Evolutionary conservation across 2,113 vertebrate species (phyloP), one percentile per base, ranked within the genome.

Genomic region (Sceloporus tristichus): DNA sequence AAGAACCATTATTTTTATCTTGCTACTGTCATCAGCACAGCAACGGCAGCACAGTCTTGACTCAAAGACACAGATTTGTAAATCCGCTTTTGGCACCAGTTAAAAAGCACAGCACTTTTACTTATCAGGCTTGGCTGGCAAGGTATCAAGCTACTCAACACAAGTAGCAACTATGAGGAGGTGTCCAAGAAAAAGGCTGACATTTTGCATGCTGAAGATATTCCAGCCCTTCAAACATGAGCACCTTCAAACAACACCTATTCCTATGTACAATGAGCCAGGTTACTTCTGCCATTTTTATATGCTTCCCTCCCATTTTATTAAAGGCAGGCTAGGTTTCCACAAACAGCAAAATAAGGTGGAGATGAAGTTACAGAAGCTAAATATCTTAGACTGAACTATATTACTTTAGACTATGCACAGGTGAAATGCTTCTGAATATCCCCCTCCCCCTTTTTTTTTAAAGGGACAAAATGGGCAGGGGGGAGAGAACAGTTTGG

Each of bases 21-120:
- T 70, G 56, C 18, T 19, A 5, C 74, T 56, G 62, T 83, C 81
- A 54, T 82, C 74, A 70, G 23, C 34, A 40, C 18, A 79, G 65
- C 25, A 21, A 79, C 16, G 29, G n/a, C 62, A 59, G 14, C 65
- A 2, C 14, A 23, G 8, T 6, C 75, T 70, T 53, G n/a, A 19
- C n/a, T 54, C 73, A 53, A 21, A 18, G 73, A 73, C 11, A 42
- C 1, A 34, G 74, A 77, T 84, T 68, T 84, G 80, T 83, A 70
- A 88, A 83, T 70, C 74, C 62, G 1, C n/a, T 56, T n/a, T 54
- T 83, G 87, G 75, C 65, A 79, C n/a, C 82, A 84, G 7, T 70
- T 79, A 71, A 79, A 79, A 76, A 29, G 66, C 87, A 77, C 9
- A 78, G 53, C 53, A 27, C 82, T 73, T 79, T 84, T 79, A 84